Evolutionary conservation across 2,113 vertebrate genomes (phyloP).

Genomic region (Eupsittula cactorum): DNA sequence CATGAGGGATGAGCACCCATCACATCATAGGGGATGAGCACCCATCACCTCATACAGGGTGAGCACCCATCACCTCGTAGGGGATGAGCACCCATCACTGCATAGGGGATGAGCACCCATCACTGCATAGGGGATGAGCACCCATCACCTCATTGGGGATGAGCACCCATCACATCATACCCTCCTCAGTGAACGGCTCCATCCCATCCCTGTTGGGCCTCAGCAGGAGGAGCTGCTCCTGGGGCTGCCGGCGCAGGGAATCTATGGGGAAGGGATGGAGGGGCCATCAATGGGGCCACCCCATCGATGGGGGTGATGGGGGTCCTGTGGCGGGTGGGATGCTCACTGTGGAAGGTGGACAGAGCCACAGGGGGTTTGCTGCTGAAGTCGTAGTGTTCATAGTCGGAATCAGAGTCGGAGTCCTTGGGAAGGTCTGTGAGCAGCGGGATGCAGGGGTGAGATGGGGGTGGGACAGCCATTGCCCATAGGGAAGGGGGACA

Average conservation of each 20-base stretch:
- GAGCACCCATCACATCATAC: neutral
- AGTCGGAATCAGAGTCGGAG: slow-evolving; percentile 59
- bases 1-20: neutral
- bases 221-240: slow-evolving; percentile 8
- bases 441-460: neutral
- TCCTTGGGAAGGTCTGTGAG: neutral
- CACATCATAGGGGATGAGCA: neutral
- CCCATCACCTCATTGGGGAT: too few relatives aligned
- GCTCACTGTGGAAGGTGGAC: slow-evolving; percentile 80
- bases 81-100: neutral
- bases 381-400: slow-evolving; percentile 77
- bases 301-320: neutral
- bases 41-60: too few relatives aligned
- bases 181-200: neutral
- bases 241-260: slow-evolving; percentile 57
- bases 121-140: accelerated
- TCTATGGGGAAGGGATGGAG: slow-evolving; percentile 29
- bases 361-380: slow-evolving; percentile 71
- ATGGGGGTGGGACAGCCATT: neutral
- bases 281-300: neutral
- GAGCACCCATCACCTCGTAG: too few relatives aligned
- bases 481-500: accelerated
- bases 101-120: too few relatives aligned
- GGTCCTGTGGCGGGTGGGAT: neutral
- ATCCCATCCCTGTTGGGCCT: neutral